A percentile compares a stretch with the other conserved stretches of the same genome.
phyloP scores from a whole-genome alignment of 2,797 vertebrate genomes.

The Sebastes taczanowskii region DNA sequence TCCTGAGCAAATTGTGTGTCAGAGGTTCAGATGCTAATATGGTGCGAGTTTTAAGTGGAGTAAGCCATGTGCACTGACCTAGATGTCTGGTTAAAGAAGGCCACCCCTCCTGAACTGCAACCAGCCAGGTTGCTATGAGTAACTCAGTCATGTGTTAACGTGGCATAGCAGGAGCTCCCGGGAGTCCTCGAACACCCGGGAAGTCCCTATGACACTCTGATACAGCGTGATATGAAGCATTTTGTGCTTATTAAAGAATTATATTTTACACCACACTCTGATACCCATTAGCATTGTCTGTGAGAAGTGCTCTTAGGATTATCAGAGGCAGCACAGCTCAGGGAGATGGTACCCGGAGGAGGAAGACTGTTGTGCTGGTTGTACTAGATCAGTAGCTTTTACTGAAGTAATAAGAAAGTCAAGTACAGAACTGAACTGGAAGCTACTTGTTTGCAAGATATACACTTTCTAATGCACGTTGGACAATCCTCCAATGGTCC shows the following conservation, averaged over 20 bases:
- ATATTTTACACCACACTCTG: neutral
- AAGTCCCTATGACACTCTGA: neutral
- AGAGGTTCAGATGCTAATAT: constrained; percentile 21
- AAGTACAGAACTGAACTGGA: neutral
- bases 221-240: neutral
- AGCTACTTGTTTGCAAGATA: neutral
- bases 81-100: constrained; percentile 61
- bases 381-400: neutral
- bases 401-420: neutral
- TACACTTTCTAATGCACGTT: neutral
- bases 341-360: neutral
- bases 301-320: neutral
- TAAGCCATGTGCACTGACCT: constrained; percentile 71
- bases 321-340: neutral
- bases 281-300: neutral
- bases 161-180: constrained; percentile 5
- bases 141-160: constrained; percentile 45
- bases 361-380: neutral
- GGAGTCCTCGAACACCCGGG: neutral
- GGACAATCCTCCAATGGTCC: neutral
- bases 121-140: constrained; percentile 52
- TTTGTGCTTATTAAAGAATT: constrained; percentile 5
- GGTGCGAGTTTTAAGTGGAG: constrained; percentile 41
- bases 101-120: constrained; percentile 24
- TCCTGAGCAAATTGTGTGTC: constrained; percentile 3